Evolutionary conservation across 64 coral and sea anemone species (phyloP).

Genomic region (Stichodactyla helianthus): DNA sequence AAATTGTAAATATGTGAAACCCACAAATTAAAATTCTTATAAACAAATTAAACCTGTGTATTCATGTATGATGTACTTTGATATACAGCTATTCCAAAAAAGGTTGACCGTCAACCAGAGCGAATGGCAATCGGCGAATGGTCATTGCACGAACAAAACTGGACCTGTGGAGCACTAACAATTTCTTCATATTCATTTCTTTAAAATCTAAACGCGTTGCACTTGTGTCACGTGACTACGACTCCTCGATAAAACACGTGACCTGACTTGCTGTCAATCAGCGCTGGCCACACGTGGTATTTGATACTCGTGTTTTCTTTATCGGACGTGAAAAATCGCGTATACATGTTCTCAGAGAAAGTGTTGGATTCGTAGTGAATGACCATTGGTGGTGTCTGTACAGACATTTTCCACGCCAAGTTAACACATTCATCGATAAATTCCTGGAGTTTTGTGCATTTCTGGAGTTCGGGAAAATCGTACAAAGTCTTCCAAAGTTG

Average conservation of each 20-base stretch:
- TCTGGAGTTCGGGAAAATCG: constrained; percentile 87
- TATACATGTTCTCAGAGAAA: constrained; percentile 52
- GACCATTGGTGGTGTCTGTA: constrained; percentile 62
- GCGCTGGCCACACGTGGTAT: constrained; percentile 84
- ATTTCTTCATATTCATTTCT: too few relatives aligned
- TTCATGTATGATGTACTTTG: too few relatives aligned
- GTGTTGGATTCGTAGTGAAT: constrained; percentile 59
- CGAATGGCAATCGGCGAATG: too few relatives aligned
- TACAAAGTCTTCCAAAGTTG: constrained; percentile 85
- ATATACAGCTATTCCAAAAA: too few relatives aligned
- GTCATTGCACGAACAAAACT: too few relatives aligned
- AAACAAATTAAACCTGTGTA: too few relatives aligned
- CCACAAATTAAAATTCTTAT: too few relatives aligned
- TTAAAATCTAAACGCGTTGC: not conserved
- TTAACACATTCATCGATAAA: constrained; percentile 85
- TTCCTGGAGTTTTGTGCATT: constrained; percentile 48
- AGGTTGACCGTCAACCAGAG: too few relatives aligned
- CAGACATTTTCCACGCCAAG: constrained; percentile 74
- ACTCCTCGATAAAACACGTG: constrained; percentile 69
- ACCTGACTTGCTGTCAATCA: constrained; percentile 68
- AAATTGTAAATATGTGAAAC: too few relatives aligned
- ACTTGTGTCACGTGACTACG: constrained; percentile 61
- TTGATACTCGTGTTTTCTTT: constrained; percentile 34
- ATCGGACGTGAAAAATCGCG: constrained; percentile 60
- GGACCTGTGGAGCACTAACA: too few relatives aligned